A percentile compares a stretch with the other conserved stretches of the same genome.
These are phyloP conservation scores for Cryptus armator DNA, from an alignment of 2,888 invertebrate genomes.

Conservation along the genomic window DNA sequence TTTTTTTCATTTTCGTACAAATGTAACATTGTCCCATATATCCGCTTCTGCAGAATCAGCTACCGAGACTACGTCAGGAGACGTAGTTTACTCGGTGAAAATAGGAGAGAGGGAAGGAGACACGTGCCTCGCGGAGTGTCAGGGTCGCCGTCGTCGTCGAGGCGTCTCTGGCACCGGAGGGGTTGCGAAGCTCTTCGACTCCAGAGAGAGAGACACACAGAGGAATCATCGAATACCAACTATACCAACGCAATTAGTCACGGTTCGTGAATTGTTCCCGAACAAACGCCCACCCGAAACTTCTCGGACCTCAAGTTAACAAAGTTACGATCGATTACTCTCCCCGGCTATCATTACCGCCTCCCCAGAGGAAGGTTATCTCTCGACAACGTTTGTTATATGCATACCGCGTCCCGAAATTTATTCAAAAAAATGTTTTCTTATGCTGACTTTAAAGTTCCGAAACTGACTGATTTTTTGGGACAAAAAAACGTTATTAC, in stretches of 20 bases:
- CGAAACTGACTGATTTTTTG: neutral
- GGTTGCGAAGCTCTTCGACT: conserved; percentile 13
- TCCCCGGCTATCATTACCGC: conserved; percentile 16
- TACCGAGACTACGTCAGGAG: neutral
- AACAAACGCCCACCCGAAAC: conserved; percentile 33
- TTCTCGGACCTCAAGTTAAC: conserved; percentile 4
- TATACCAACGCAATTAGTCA: conserved; percentile 43
- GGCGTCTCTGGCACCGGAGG: conserved; percentile 1
- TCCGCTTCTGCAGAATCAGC: conserved; percentile 37
- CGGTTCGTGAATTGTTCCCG: conserved; percentile 40
- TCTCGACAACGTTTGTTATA: neutral
- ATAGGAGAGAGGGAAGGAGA: neutral
- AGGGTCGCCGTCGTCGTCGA: conserved; percentile 19
- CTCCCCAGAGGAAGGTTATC: conserved; percentile 9
- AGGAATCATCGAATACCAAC: conserved; percentile 36
- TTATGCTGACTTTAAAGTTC: neutral
- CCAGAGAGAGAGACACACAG: neutral
- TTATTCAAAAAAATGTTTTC: neutral
- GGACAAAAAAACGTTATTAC: neutral
- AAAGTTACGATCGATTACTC: conserved; percentile 41
- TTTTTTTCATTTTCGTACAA: neutral
- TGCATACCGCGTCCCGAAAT: neutral
- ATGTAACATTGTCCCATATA: neutral
- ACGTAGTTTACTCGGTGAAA: neutral
- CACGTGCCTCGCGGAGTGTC: conserved; percentile 29